Evolutionary conservation across 2,888 invertebrate genomes (phyloP), one percentile per base, ranked within the genome.

Genomic region (Megamerina dolium): DNA sequence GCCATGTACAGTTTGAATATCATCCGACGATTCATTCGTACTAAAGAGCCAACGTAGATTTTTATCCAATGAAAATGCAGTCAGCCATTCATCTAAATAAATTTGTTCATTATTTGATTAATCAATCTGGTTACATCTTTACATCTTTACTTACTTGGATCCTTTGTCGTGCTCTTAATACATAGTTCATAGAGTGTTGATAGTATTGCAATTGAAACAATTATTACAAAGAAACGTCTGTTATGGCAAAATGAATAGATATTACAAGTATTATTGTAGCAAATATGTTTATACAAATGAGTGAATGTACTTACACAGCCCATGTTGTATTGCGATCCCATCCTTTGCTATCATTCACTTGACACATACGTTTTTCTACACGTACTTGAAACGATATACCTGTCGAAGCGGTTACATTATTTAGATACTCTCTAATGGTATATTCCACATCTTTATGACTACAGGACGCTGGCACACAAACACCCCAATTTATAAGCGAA

Each of bases 381-480:
- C 75, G 72, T 27, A 80, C 75, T 47, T 75, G 68, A 46, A 80
- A 72, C 48, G 73, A 70, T 6, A 83, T 62, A 29, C 79, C 79
- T 1, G 79, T 79, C 2, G 73, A 68, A 4, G 69, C 62, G 2
- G 77, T 70, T 49, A 79, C 70, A 34, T 69, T 72, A 4, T 65
- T 63, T 10, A 81, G 57, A 3, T 70, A 73, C 35, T 75, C 71
- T 34, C 69, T 70, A 21, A 82, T 65, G 2, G 77, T 76, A 14
- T 73, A 64, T 59, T 80, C 76, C 2, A 82, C 77, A 56, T 83
- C 83, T 17, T 68, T 58, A 8, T 75, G 50, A 1, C 74, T 73
- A 60, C 83, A 84, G 1, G 76, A 73, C 4, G 76, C 72, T 2
- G 83, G 83, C n/a, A 80, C 74, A 57, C 83, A 84, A 12, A 83